Conservation (phyloP, 1,140 invertebrate genomes). For the Venturia canescens region DNA sequence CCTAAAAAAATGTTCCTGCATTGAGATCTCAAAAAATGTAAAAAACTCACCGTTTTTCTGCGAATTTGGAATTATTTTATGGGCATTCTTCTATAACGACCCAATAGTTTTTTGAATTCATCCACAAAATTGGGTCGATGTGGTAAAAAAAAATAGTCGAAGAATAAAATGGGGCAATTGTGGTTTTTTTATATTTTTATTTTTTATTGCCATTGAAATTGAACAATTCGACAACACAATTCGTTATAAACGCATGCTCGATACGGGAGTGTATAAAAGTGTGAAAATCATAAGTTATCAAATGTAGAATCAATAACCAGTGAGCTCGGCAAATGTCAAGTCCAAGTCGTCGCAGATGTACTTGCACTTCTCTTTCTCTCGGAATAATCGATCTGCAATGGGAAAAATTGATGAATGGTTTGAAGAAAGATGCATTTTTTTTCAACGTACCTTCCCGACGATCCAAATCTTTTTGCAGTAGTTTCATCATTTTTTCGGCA, state of each 20-base stretch:
- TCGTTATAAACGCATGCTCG: background rate
- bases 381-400: constrained; percentile 83
- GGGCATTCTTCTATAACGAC: no score
- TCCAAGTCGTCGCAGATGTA: constrained; percentile 83
- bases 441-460: constrained; percentile 85
- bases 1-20: no score
- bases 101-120: no score
- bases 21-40: no score
- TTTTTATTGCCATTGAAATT: constrained; percentile 4
- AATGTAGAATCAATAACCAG: constrained; percentile 79
- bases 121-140: no score
- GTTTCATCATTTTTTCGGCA: constrained; percentile 90
- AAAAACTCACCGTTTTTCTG: no score
- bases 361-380: constrained; percentile 89
- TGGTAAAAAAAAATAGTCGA: no score
- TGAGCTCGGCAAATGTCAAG: constrained; percentile 91
- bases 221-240: constrained; percentile 8
- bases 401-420: constrained; percentile 43
- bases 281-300: constrained; percentile 15
- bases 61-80: no score
- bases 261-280: constrained; percentile 42
- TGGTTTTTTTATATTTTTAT: background rate
- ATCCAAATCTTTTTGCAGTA: constrained; percentile 90
- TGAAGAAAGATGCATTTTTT: background rate
- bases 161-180: no score